These are phyloP conservation scores for Bambusicola thoracicus DNA, from an alignment of 2,113 vertebrate genomes.

Conservation along the genomic window DNA sequence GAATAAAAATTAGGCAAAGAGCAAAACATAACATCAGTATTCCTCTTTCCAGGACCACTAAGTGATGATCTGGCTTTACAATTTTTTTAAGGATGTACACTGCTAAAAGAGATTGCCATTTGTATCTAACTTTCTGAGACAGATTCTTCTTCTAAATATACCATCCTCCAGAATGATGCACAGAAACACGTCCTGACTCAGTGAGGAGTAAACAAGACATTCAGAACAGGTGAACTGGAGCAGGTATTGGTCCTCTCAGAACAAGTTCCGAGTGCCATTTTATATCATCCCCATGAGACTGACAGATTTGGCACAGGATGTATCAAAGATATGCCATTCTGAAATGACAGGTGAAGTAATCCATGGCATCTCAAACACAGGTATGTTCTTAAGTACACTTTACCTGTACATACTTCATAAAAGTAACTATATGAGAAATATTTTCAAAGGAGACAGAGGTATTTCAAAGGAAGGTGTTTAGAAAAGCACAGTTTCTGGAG, in stretches of 20 bases:
- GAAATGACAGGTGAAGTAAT: neutral
- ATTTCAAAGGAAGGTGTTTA: neutral
- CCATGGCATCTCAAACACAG: neutral
- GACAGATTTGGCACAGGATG: neutral
- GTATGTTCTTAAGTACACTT: neutral
- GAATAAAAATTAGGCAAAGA: neutral
- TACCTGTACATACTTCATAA: neutral
- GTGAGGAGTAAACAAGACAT: neutral
- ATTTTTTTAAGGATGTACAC: neutral
- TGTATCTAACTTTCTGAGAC: neutral
- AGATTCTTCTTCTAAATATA: neutral
- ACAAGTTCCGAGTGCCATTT: neutral
- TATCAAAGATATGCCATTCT: neutral
- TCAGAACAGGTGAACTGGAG: neutral
- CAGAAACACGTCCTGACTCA: neutral
- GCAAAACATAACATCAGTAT: neutral
- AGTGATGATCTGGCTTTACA: neutral
- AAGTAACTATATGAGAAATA: neutral
- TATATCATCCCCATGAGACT: neutral
- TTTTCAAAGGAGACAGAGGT: neutral
- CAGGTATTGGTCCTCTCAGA: neutral
- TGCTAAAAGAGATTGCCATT: neutral
- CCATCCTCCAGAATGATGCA: neutral
- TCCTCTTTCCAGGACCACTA: neutral
- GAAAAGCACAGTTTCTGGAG: neutral